Evolutionary conservation across 1,140 invertebrate species (phyloP).

Genomic region (Ladona fulva): DNA sequence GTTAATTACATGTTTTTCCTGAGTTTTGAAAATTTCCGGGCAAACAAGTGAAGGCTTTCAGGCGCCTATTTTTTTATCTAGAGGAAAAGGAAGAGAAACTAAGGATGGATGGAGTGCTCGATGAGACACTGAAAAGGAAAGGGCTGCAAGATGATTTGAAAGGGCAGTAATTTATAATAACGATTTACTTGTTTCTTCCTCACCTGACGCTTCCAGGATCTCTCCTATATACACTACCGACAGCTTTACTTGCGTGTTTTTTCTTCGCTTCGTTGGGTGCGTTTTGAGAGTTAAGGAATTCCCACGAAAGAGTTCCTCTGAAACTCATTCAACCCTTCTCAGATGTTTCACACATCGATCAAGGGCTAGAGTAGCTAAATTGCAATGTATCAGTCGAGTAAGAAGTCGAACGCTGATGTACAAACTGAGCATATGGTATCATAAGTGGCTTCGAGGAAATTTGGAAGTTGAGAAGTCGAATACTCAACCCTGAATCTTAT

Average conservation of each 20-base stretch:
- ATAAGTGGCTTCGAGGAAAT: no score
- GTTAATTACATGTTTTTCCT: not conserved
- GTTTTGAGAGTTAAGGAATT: not conserved
- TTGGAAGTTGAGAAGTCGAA: no score
- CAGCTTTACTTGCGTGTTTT: not conserved
- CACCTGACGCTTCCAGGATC: not conserved
- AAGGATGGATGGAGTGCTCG: not conserved
- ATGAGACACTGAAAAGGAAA: not conserved
- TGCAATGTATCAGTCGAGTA: no score
- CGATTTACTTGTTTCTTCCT: not conserved
- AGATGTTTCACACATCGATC: no score
- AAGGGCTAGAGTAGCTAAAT: no score
- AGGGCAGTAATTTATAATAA: slow-evolving; percentile 2
- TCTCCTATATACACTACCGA: not conserved
- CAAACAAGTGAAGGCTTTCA: not conserved
- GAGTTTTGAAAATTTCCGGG: not conserved
- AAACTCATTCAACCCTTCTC: not conserved
- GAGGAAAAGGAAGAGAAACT: not conserved
- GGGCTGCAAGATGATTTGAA: not conserved
- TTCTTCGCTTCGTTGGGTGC: not conserved
- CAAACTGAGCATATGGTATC: no score
- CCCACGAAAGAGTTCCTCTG: not conserved
- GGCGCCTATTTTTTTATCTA: not conserved
- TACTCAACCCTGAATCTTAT: no score
- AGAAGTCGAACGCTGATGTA: no score